Evolutionary conservation across 2,797 vertebrate genomes (phyloP), one percentile per base, ranked within the genome.

Genomic region (Valencia hispanica): DNA sequence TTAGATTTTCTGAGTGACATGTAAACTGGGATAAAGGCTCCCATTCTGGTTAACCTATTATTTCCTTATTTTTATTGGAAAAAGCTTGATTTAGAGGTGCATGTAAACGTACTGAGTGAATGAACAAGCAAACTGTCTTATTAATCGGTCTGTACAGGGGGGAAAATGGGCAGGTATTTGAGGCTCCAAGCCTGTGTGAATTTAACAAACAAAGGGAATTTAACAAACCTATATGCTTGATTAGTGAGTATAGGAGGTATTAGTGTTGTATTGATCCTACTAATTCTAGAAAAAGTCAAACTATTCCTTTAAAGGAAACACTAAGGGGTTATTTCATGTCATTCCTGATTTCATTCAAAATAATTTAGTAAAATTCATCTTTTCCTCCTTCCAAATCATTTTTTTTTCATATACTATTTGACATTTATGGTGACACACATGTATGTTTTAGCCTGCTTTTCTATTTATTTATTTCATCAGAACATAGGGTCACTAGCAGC

Each of bases 391-490:
- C 45, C 9, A 2, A 3, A 15, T 47, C 45, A 0, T 47, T 47
- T 47, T 10, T 47, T 47, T 47, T 47, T 12, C 14, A 47, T 11
- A 11, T 47, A 47, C 15, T 55, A 10, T 55, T 55, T 55, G 51
- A 55, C 51, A 11, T 55, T 25, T 25, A 11, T 8, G 27, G 12
- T 15, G 2, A 57, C 12, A 12, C 27, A 30, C 14, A 30, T 20
- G 27, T 57, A 30, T 0, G 8, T 53, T 43, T 83, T 72, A 41
- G 68, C 74, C 39, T 53, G 47, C 9, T 63, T 79, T 74, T 76
- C 66, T 71, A 47, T 70, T 75, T 51, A 70, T 75, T 47, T 51
- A 30, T 53, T 70, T 75, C 53, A 65, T 69, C 11, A 18, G 7
- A 2, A 55, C 50, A 25, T 27, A 55, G 10, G 36, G 36, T 39